Conservation (phyloP, 2,888 invertebrate species). For the Dorcus hopei region DNA sequence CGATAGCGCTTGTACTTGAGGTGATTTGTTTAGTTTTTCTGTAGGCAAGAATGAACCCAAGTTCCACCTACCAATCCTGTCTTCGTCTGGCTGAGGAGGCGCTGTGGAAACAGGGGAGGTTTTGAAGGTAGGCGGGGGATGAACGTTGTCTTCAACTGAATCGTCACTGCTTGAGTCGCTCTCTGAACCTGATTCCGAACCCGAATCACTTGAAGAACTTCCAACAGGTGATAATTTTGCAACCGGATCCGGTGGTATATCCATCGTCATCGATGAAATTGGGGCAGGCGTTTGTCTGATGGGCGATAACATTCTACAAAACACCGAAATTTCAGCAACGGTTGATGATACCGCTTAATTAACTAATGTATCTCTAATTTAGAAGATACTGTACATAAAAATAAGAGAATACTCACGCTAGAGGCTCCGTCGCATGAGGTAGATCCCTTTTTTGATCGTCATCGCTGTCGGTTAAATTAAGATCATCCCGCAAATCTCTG, state of each 20-base stretch:
- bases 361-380: too few species aligned
- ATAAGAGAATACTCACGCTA: conserved; percentile 10
- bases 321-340: neutral
- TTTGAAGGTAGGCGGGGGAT: conserved; percentile 27
- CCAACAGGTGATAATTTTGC: conserved; percentile 51
- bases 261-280: conserved; percentile 29
- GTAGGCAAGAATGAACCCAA: conserved; percentile 49
- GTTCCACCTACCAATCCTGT: conserved; percentile 40
- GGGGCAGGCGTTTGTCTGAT: conserved; percentile 55
- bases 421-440: conserved; percentile 9
- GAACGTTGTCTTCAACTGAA: conserved; percentile 49
- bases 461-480: conserved; percentile 72
- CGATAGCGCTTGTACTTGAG: conserved; percentile 26
- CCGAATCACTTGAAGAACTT: conserved; percentile 63
- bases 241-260: conserved; percentile 44
- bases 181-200: conserved; percentile 60
- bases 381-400: too few species aligned
- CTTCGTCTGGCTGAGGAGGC: conserved; percentile 31
- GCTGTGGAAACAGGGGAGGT: conserved; percentile 27
- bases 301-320: conserved; percentile 52
- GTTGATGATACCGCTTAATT: too few species aligned
- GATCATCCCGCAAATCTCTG: conserved; percentile 63
- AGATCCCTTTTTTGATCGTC: conserved; percentile 56
- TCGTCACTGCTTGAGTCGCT: conserved; percentile 55
- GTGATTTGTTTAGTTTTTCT: conserved; percentile 20